Base-by-base conservation (phyloP, 2,888 invertebrate genomes). In the Oligia latruncula region DNA sequence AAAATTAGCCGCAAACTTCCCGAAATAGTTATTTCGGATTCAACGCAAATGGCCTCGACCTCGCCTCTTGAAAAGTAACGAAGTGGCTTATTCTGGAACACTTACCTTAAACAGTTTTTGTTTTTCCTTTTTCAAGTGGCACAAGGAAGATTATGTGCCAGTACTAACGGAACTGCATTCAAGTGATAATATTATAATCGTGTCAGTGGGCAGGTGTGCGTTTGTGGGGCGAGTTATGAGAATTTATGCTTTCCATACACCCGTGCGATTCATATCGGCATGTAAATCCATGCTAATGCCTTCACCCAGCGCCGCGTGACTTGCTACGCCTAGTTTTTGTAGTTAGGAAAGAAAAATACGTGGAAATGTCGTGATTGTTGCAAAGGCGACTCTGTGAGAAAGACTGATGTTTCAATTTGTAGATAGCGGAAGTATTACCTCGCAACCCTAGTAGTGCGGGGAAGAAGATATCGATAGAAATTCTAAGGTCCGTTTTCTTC, bases 241-340 rank as follows among this genome's bases (percentile, higher is more conserved):
- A 77, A 86, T 79, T 17, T 71, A 85, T 83, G 77, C 88, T 90
- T 83, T 89, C 87, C 86, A 84, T 80, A 77, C 71, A 78, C 74
- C 81, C 74, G 81, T 78, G 77, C 82, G 78, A 81, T 80, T 71
- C 58, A 71, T 81, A 80, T 75, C 72, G 71, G 55, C 80, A 89
- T 88, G 88, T 84, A 89, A 86, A 89, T 88, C 86, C 82, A 87
- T 86, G 87, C 82, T 86, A 87, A 89, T 86, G 35, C 77, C 64
- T 66, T 66, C 72, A 76, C 62, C 68, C 49, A 43, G 77, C 80
- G 43, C 78, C 80, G 89, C 88, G 81, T 89, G 84, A 66, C 75
- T 72, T 73, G 67, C 43, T 43, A 29, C 43, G 67, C 66, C 68
- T 82, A 75, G 66, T 86, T 81, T 84, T 80, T 83, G 29, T 73